Base-by-base conservation (phyloP, 2,888 invertebrate genomes). In the Xanthorhoe spadicearia region DNA sequence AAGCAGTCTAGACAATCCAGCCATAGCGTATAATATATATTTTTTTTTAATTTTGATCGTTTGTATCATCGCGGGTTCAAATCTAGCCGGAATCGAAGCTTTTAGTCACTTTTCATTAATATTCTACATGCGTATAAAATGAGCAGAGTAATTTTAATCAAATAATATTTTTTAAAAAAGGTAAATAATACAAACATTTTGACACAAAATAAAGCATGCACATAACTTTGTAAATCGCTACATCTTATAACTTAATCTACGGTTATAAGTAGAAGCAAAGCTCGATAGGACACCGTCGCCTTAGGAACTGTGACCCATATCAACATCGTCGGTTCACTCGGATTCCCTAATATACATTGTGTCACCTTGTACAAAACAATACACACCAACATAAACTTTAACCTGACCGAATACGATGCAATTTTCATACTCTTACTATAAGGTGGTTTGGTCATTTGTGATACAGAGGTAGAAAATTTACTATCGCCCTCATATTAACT, bases 301-400 rank as follows among this genome's bases (percentile, higher is more conserved):
- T 85, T 84, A 86, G 86, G 86, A 87, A 78, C 84, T 83, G 83
- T 80, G 85, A 90, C 91, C 91, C 90, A 89, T 90, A 89, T 90
- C 90, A 91, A 89, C 88, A 84, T 82, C 82, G 84, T 83, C 83
- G 83, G 77, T 81, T 82, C 82, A 83, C 86, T 87, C 76, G 78
- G 81, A 86, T 85, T 86, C 85, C 84, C 75, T 83, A 83, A 85
- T 85, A 87, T 83, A 85, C 83, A 83, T 79, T 82, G 83, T 82
- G 82, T 81, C 86, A 86, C 74, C 82, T 75, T 68, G 77, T 79
- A 77, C 68, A 68, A 59, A 57, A 69, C 51, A 56, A 23, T 57
- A 10, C 54, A 71, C 38, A 35, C 69, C 9, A 88, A 68, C 70
- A 67, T 70, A 67, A 69, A 75, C 78, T 69, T 71, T 83, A 78